A percentile compares a stretch with the other conserved stretches of the same genome.
phyloP scores from a whole-genome alignment of 2,113 vertebrate genomes.

The Macquaria ambigua region DNA sequence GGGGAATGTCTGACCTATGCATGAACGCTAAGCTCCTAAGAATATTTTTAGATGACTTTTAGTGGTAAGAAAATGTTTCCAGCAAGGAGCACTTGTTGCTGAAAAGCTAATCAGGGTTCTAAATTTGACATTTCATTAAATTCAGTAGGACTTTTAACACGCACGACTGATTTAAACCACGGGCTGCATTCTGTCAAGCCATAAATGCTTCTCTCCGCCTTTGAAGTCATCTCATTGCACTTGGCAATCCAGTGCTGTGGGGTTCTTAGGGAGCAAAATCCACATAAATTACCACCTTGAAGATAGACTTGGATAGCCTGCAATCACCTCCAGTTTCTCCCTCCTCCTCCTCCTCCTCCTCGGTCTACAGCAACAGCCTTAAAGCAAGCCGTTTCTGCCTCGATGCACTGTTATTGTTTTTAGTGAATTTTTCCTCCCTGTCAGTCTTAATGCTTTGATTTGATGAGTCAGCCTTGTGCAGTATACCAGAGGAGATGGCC shows the following conservation, averaged over 20 bases:
- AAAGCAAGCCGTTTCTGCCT: conserved; percentile 38
- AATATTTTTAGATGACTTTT: neutral
- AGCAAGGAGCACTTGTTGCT: neutral
- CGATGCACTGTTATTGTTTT: conserved; percentile 47
- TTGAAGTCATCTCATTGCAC: conserved; percentile 60
- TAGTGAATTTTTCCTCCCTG: conserved; percentile 37
- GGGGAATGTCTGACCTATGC: conserved; percentile 6
- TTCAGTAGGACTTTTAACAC: conserved; percentile 12
- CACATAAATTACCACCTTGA: conserved; percentile 60
- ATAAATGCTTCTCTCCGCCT: conserved; percentile 46
- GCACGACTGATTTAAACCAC: conserved; percentile 42
- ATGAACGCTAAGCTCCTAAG: neutral
- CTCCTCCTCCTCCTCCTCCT: neutral
- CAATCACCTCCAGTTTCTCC: conserved; percentile 56
- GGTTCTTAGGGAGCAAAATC: conserved; percentile 50
- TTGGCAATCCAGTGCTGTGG: conserved; percentile 40
- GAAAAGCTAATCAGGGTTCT: conserved; percentile 11
- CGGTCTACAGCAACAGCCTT: conserved; percentile 12
- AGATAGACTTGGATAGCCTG: conserved; percentile 36
- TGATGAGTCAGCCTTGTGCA: conserved; percentile 67
- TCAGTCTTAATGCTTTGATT: conserved; percentile 40
- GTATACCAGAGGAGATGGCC: conserved; percentile 34
- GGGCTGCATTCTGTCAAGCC: conserved; percentile 35
- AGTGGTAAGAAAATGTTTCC: neutral
- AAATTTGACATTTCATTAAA: conserved; percentile 49